Percentiles rank a stretch among this genome's conserved stretches.
Evolutionary conservation across 1,140 invertebrate genomes (phyloP).

Genomic region (Drosophila fuyamai): DNA sequence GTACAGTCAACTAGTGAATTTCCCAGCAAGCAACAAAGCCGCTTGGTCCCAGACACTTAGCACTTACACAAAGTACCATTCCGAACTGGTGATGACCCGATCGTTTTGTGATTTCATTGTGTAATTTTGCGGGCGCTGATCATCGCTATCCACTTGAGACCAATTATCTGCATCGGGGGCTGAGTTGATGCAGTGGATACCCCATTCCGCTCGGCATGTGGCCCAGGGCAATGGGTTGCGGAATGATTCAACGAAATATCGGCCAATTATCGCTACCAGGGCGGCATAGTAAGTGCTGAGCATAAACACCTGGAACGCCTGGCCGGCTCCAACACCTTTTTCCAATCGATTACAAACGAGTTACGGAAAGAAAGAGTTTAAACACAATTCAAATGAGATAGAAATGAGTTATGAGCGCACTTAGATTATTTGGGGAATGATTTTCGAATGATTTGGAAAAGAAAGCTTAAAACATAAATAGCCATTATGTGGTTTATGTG

Average conservation of each 20-base stretch:
- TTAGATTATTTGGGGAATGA: neutral
- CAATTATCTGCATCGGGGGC: constrained; percentile 41
- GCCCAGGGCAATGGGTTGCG: constrained; percentile 87
- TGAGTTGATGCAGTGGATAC: constrained; percentile 69
- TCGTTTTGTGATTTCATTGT: constrained; percentile 17
- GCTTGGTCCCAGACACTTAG: constrained; percentile 12
- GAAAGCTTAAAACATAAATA: neutral
- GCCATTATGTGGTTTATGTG: neutral
- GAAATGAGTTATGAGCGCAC: constrained; percentile 7
- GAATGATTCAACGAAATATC: constrained; percentile 89
- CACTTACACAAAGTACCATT: constrained; percentile 87
- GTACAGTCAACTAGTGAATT: neutral
- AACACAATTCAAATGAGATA: constrained; percentile 31
- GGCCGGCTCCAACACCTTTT: constrained; percentile 91
- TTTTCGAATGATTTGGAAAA: neutral
- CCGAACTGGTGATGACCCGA: constrained; percentile 86
- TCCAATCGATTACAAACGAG: constrained; percentile 22
- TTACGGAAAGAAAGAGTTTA: constrained; percentile 31
- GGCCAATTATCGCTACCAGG: constrained; percentile 90
- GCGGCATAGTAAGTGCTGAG: constrained; percentile 89
- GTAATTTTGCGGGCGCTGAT: constrained; percentile 16
- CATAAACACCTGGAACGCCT: constrained; percentile 89
- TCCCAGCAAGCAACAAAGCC: constrained; percentile 7
- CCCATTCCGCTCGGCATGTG: constrained; percentile 88
- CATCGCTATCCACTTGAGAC: constrained; percentile 15